Evolutionary conservation across 2,888 invertebrate species (phyloP), one percentile per base, ranked within the genome.

Genomic region (Troides aeacus): DNA sequence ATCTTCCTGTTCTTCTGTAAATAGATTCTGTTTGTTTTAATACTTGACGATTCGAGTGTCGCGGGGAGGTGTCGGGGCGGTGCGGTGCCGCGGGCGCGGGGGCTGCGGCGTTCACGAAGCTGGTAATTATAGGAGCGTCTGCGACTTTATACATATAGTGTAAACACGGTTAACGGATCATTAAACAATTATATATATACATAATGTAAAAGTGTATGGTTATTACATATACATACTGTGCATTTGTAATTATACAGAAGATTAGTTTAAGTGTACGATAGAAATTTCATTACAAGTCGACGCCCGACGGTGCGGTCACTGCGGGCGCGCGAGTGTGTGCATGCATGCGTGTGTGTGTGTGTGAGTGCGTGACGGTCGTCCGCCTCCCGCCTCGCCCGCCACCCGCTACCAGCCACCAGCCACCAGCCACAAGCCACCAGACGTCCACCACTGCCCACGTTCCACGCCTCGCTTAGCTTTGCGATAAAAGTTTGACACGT

Each of bases 91-190:
- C 8, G 64, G n/a, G 60, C 53, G 63, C 97, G 71, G 98, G 93
- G 74, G 97, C 97, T 66, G 98, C 98, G 60, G 97, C 98, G 89
- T 98, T 98, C 77, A 97, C 23, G 62, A 46, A 30, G 30, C 30
- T 30, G 30, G 30, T 5, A 30, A 30, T 30, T 30, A 30, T 30
- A 30, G 30, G 30, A 30, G 30, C 30, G 30, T 30, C 30, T 30
- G 30, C 30, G 30, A 30, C 5, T 30, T 30, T 30, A 30, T 30
- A 30, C 30, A 30, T 30, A 30, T 30, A 30, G 30, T 30, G 30
- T 30, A 30, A 30, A 30, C 30, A 30, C 30, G 30, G 30, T 30
- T 30, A 30, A 30, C 30, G 30, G 30, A 30, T 30, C 78, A 79
- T 78, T 73, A 76, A 77, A 73, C 71, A 76, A 69, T 80, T 79